Base-by-base conservation (phyloP, 2,888 invertebrate species). In the Prostheceraeus crozeri region DNA sequence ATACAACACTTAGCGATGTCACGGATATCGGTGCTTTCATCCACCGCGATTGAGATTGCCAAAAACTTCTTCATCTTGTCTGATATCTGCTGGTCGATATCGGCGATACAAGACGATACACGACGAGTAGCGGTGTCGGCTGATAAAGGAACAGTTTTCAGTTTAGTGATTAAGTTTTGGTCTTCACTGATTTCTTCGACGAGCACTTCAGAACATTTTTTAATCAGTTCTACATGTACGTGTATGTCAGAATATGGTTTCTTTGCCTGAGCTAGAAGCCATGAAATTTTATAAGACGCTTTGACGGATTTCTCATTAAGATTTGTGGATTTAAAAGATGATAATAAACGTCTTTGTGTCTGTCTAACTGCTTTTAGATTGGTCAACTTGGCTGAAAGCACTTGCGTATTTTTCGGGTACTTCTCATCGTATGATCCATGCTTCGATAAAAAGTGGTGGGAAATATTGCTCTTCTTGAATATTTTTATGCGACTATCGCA, bases 11-110 rank as follows among this genome's bases (percentile, higher is more conserved):
- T 23, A n/a, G n/a, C 4, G 10, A 48, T 48, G 48, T 48, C 48
- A 48, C 23, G 23, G n/a, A 14, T 48, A 48, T 48, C 48, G 10
- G 48, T 48, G 23, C 27, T 48, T 48, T 48, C 48, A 23, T 48
- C 48, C 10, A 48, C 6, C 25, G 48, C 48, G 28, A 48, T 4
- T 11, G 16, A 16, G 14, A 48, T 48, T 28, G 19, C 25, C 14
- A 6, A 11, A 48, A n/a, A 10, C 10, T 16, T 6, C 27, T 48
- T 25, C 10, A 48, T 48, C 14, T 23, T 48, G 48, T 48, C 48
- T 4, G 14, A 28, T 48, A 48, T 10, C 14, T 48, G 48, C 10
- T 4, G 25, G 48, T 48, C 27, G 23, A 48, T 14, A 48, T 48
- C 14, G 23, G 25, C 27, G 23, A 48, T 21, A 48, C 48, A 48